These are phyloP conservation scores for Drosophila hamatofila DNA, from an alignment of 2,888 invertebrate species.

Conservation along the genomic window DNA sequence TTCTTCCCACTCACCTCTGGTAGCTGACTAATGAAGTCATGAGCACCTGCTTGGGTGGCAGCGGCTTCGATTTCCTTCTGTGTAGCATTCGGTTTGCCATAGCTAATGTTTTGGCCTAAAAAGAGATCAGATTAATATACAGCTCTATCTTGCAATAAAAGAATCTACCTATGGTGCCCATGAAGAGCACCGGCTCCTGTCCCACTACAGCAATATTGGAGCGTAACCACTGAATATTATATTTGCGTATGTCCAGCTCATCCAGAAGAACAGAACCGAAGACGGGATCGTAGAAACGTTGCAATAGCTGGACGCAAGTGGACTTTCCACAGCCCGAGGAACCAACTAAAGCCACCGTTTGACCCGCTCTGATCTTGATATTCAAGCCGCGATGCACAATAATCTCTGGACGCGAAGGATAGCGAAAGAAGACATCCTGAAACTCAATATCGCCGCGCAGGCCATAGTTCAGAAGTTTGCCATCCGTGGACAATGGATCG, in stretches of 20 bases:
- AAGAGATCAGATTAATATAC: neutral
- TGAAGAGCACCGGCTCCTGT: conserved; percentile 95
- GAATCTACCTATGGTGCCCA: conserved; percentile 88
- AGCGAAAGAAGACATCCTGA: conserved; percentile 90
- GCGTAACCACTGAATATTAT: conserved; percentile 91
- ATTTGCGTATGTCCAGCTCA: conserved; percentile 88
- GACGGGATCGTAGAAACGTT: conserved; percentile 90
- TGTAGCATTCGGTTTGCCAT: conserved; percentile 90
- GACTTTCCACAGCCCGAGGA: conserved; percentile 93
- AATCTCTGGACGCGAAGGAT: conserved; percentile 92
- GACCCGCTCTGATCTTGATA: conserved; percentile 88
- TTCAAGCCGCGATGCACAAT: conserved; percentile 89
- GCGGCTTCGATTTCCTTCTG: conserved; percentile 90
- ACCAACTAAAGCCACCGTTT: conserved; percentile 91
- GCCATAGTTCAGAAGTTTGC: conserved; percentile 87
- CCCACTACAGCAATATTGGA: conserved; percentile 94
- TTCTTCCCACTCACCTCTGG: conserved; percentile 88
- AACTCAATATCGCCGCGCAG: conserved; percentile 90
- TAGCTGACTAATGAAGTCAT: conserved; percentile 90
- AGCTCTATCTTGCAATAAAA: neutral
- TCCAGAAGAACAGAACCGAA: conserved; percentile 87
- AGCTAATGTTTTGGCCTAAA: conserved; percentile 87
- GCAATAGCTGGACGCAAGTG: conserved; percentile 91
- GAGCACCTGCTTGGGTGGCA: conserved; percentile 91
- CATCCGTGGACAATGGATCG: conserved; percentile 89